phyloP scores from a whole-genome alignment of 1,140 invertebrate species.

The Drosophila kikkawai region DNA sequence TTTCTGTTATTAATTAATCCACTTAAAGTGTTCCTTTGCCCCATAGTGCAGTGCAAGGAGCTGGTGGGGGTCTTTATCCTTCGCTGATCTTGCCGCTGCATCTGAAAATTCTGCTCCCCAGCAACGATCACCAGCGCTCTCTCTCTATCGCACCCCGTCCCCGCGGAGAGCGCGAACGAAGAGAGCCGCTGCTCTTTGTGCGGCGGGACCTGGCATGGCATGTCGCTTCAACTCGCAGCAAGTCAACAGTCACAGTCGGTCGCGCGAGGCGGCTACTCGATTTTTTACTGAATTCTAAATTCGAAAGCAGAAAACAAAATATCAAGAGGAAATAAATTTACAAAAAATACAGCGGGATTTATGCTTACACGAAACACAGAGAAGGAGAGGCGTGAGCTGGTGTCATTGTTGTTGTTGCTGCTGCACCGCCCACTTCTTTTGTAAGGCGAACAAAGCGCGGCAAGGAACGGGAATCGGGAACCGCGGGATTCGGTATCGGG shows the following conservation, averaged over 20 bases:
- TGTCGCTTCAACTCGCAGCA: not conserved
- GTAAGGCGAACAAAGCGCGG: slow-evolving; percentile 53
- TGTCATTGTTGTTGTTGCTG: slow-evolving; percentile 27
- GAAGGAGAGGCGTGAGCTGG: slow-evolving; percentile 43
- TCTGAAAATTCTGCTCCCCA: not conserved
- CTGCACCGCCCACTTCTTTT: slow-evolving; percentile 52
- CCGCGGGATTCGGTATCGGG: slow-evolving; percentile 29
- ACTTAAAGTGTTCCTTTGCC: not conserved
- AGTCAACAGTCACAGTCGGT: slow-evolving; percentile 21
- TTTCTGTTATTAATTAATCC: not conserved
- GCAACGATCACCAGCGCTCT: slow-evolving; percentile 9
- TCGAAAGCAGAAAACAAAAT: slow-evolving; percentile 22
- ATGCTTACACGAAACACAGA: slow-evolving; percentile 31
- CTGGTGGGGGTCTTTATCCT: not conserved
- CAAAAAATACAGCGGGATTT: slow-evolving; percentile 28
- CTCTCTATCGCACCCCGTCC: not conserved
- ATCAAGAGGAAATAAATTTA: slow-evolving; percentile 22
- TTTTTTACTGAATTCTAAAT: not conserved
- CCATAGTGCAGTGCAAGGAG: not conserved
- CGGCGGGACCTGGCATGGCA: not conserved
- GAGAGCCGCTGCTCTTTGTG: slow-evolving; percentile 26
- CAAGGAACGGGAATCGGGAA: slow-evolving; percentile 29
- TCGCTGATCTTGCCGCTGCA: not conserved
- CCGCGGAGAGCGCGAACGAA: not conserved
- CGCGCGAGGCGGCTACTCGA: slow-evolving; percentile 17